phyloP scores from a whole-genome alignment of 2,797 vertebrate species.

The Tragelaphus oryx region DNA sequence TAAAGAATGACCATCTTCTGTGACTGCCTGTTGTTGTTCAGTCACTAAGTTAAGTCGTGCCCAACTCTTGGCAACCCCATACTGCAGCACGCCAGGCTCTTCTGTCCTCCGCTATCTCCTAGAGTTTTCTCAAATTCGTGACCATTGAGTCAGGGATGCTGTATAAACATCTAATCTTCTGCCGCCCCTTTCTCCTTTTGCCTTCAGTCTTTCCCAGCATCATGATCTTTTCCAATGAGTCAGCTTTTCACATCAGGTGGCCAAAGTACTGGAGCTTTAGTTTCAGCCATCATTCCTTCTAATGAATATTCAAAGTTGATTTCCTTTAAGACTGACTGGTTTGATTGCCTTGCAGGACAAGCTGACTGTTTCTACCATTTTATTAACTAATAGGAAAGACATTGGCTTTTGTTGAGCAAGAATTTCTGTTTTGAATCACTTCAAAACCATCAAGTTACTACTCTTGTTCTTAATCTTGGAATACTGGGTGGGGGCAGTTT shows the following conservation, averaged over 20 bases:
- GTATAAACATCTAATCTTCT: not conserved
- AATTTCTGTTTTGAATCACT: not conserved
- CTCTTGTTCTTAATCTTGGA: not conserved
- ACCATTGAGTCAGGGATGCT: not conserved
- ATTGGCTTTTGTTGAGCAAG: not conserved
- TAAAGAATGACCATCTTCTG: not conserved
- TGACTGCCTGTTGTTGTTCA: not conserved
- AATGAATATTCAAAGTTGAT: not conserved
- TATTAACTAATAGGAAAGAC: not conserved
- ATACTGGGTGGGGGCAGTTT: fast-evolving
- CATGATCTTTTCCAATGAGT: not conserved
- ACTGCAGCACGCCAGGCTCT: not conserved
- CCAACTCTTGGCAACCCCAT: not conserved
- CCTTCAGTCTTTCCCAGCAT: not conserved
- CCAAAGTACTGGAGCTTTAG: fast-evolving
- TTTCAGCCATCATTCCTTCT: not conserved
- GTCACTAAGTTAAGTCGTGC: not conserved
- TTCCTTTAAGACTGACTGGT: not conserved
- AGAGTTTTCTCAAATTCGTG: not conserved
- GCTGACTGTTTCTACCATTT: not conserved
- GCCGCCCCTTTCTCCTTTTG: not conserved
- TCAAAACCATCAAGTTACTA: not conserved
- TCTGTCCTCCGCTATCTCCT: not conserved
- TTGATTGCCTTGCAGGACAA: not conserved
- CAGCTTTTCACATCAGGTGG: not conserved